phyloP scores from a whole-genome alignment of 2,888 invertebrate genomes.

The Tinea pellionella region DNA sequence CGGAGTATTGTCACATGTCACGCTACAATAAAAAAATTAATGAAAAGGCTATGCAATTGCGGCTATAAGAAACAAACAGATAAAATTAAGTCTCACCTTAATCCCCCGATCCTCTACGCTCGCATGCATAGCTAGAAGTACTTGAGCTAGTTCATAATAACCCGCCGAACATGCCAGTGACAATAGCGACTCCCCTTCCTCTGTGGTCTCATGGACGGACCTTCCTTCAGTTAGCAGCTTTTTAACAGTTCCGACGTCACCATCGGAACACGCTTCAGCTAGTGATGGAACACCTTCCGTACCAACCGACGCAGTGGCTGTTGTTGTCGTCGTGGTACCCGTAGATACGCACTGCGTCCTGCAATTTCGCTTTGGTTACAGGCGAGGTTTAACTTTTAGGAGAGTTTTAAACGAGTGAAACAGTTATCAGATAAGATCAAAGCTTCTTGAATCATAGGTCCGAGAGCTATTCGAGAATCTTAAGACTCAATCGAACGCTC shows the following conservation, averaged over 20 bases:
- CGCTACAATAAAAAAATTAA: no score
- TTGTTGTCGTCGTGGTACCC: constrained; percentile 48
- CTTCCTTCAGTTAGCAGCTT: constrained; percentile 93
- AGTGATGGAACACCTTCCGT: constrained; percentile 76
- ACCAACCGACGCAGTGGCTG: constrained; percentile 37
- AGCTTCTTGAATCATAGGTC: constrained; percentile 58
- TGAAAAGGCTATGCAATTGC: no score
- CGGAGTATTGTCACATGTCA: no score
- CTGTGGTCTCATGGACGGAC: constrained; percentile 95
- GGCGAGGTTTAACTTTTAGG: neutral
- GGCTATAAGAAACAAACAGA: no score
- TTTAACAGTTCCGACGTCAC: constrained; percentile 92
- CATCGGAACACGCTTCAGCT: constrained; percentile 94
- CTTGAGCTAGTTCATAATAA: constrained; percentile 97
- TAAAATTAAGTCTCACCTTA: constrained; percentile 61
- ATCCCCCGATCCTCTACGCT: constrained; percentile 97
- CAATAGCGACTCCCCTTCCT: constrained; percentile 96
- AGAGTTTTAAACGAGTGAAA: neutral
- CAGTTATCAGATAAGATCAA: constrained; percentile 63
- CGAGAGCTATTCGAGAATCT: constrained; percentile 34
- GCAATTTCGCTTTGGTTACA: neutral
- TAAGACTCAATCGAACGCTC: constrained; percentile 33
- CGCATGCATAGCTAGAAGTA: constrained; percentile 95
- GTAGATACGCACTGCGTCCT: constrained; percentile 60
- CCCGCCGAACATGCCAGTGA: constrained; percentile 98